These are phyloP conservation scores for Nebria salina DNA, from an alignment of 2,888 invertebrate genomes.

Conservation along the genomic window DNA sequence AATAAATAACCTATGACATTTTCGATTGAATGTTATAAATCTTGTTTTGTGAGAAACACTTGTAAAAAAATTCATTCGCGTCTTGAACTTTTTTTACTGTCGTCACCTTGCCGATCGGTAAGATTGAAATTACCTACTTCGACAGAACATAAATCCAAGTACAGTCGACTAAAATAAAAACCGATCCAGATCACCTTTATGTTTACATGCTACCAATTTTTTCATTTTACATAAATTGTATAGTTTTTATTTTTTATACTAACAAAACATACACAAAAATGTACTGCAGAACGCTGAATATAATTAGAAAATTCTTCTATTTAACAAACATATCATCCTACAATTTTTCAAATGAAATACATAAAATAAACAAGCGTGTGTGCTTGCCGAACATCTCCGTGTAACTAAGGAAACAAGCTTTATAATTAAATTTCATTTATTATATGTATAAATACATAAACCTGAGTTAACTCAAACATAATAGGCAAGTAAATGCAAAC, in stretches of 20 bases:
- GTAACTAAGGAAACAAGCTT: too few species aligned
- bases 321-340: neutral
- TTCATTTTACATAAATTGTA: too few species aligned
- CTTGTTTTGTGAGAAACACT: neutral
- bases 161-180: neutral
- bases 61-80: neutral
- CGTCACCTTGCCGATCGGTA: neutral
- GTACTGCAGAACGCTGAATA: too few species aligned
- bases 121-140: neutral
- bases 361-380: neutral
- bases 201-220: too few species aligned
- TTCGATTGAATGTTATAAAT: neutral
- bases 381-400: neutral
- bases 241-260: too few species aligned
- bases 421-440: too few species aligned
- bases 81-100: neutral
- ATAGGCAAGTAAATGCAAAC: neutral
- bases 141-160: neutral
- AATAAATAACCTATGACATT: slow-evolving; percentile 1
- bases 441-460: neutral
- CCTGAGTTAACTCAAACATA: neutral
- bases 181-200: neutral
- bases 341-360: neutral
- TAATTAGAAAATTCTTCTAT: neutral
- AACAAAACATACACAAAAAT: too few species aligned